Evolutionary conservation across 2,113 vertebrate genomes (phyloP).

Genomic region (Zeus faber): DNA sequence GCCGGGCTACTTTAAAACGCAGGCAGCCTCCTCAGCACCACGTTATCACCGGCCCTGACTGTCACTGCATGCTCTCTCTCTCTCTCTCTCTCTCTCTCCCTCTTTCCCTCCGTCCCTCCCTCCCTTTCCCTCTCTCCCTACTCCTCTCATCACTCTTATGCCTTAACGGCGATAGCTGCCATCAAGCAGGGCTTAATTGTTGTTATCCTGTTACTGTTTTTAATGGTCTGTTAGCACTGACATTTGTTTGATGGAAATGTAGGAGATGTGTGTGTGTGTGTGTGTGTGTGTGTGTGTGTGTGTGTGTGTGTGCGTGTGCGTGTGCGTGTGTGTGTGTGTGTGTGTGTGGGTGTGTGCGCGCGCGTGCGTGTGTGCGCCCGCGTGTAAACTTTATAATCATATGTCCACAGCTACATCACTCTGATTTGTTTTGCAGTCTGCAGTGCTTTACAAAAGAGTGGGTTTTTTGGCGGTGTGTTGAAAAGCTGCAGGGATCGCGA

Average conservation of each 20-base stretch:
- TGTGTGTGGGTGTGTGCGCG: not conserved
- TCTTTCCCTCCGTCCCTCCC: not conserved
- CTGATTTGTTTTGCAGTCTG: constrained; percentile 10
- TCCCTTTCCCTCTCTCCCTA: not conserved
- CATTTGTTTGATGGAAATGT: constrained; percentile 49
- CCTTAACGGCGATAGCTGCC: too few species aligned
- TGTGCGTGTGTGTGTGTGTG: constrained; percentile 19
- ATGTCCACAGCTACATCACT: constrained; percentile 18
- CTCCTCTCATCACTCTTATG: constrained; percentile 37
- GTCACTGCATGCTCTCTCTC: not conserved
- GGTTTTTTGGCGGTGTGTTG: constrained; percentile 15
- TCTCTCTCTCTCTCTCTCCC: not conserved
- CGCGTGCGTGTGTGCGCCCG: not conserved
- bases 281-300: not conserved
- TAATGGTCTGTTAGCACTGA: constrained; percentile 46
- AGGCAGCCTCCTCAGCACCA: constrained; percentile 7
- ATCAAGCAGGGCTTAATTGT: constrained; percentile 42
- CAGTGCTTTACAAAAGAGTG: constrained; percentile 24
- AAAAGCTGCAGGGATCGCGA: constrained; percentile 34
- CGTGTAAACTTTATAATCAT: too few species aligned
- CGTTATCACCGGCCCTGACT: constrained; percentile 9
- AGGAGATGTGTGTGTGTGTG: too few species aligned
- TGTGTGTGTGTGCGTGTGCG: constrained; percentile 2
- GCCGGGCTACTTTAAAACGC: constrained; percentile 23
- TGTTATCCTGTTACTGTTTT: constrained; percentile 53